Evolutionary conservation across 2,113 vertebrate genomes (phyloP).

Genomic region (Indicator maculatus): DNA sequence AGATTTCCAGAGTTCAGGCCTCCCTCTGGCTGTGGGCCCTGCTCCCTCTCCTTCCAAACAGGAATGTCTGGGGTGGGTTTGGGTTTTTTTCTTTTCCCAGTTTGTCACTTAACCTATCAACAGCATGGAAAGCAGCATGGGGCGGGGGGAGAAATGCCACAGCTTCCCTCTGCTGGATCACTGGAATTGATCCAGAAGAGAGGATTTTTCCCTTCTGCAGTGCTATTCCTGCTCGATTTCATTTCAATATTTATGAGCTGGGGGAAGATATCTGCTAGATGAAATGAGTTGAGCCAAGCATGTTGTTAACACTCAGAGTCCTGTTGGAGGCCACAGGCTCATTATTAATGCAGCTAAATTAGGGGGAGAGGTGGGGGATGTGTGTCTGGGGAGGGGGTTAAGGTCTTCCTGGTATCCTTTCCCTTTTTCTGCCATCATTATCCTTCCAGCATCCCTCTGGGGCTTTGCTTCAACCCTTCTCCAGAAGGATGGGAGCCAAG

Average conservation of each 20-base stretch:
- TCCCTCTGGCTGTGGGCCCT: neutral
- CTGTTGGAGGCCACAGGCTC: neutral
- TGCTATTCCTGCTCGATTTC: neutral
- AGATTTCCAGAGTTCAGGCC: neutral
- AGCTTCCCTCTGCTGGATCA: neutral
- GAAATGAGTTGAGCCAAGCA: neutral
- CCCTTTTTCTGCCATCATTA: neutral
- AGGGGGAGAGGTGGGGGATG: too few relatives aligned
- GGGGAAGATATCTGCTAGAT: neutral
- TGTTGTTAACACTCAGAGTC: neutral
- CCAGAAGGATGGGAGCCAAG: neutral
- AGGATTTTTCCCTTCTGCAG: neutral
- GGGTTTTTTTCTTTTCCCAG: neutral
- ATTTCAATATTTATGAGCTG: conserved; percentile 22
- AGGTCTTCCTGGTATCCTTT: neutral
- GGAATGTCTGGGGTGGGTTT: neutral
- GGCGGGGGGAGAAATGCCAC: neutral
- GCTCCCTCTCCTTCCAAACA: neutral
- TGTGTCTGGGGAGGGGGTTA: neutral
- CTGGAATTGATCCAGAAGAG: neutral
- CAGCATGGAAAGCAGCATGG: neutral
- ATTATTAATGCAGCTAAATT: conserved; percentile 2
- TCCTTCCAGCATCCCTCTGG: neutral
- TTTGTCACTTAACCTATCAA: neutral
- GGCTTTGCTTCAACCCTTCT: neutral